Base-by-base conservation (phyloP, 2,797 vertebrate species). In the Miichthys miiuy region DNA sequence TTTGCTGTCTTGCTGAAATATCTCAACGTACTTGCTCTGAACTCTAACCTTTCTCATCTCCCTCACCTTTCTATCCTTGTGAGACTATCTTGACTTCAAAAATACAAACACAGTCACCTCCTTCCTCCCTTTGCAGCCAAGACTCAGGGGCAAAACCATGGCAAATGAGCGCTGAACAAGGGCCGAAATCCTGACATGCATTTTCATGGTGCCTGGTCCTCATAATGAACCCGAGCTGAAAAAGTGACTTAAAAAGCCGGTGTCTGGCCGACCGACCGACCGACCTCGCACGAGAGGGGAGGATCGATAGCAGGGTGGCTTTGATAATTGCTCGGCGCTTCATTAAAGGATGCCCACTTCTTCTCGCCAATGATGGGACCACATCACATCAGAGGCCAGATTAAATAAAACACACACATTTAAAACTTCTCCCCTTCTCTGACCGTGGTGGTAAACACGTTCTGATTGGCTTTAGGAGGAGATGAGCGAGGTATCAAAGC, bases 401-500 rank as follows among this genome's bases (percentile, higher is more conserved):
- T 89, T 91, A 89, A 80, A 81, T 77, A 55, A 30, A 27, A 56
- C n/a, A 71, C 58, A 58, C 76, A 73, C 79, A 77, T 71, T 81
- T 78, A 78, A 82, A 76, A 86, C 54, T 58, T 67, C 52, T 51
- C 21, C 66, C 44, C 60, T 12, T 61, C 79, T 74, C 54, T 6
- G 66, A 30, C 50, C 61, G 52, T 48, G 72, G 81, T 82, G 71
- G 89, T 91, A 93, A 94, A 90, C 83, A 91, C 58, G 88, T 69
- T 73, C 78, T 84, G 89, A 94, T 92, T 88, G 84, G 91, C 88
- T 92, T 86, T 75, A 81, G 85, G 85, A 66, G 60, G 77, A 91
- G 91, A 92, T 89, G 90, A 93, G 87, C 82, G 84, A 79, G 67
- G 62, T 87, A 87, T 93, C 90, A 92, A 91, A 94, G 93, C 71